Evolutionary conservation across 2,113 vertebrate genomes (phyloP).

Genomic region (Axis porcinus): DNA sequence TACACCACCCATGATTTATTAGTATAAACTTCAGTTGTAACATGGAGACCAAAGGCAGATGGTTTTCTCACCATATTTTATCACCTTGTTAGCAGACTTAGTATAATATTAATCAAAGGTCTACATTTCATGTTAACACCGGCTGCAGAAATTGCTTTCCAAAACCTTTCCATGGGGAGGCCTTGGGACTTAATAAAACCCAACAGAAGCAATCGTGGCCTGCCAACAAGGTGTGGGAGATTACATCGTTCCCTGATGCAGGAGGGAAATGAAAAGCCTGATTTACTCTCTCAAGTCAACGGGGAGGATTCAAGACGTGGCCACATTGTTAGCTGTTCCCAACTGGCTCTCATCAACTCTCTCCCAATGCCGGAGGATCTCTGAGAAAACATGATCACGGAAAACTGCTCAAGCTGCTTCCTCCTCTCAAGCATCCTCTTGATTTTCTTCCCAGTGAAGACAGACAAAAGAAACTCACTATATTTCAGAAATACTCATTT

Average conservation of each 20-base stretch:
- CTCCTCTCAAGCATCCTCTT: accelerated
- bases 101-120: background rate
- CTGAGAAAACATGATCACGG: background rate
- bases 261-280: background rate
- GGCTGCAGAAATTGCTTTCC: background rate
- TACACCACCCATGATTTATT: background rate
- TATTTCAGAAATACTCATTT: background rate
- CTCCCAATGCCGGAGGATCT: background rate
- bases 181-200: background rate
- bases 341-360: background rate
- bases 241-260: accelerated
- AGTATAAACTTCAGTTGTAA: background rate
- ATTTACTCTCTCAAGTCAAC: background rate
- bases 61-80: background rate
- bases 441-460: background rate
- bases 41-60: background rate
- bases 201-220: background rate
- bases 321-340: background rate
- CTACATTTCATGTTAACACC: background rate
- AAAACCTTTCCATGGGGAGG: background rate
- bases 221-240: background rate
- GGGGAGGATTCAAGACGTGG: accelerated
- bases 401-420: background rate
- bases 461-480: background rate
- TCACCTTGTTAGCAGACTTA: background rate